Evolutionary conservation across 2,888 invertebrate genomes (phyloP).

Genomic region (Drosophila anceps): DNA sequence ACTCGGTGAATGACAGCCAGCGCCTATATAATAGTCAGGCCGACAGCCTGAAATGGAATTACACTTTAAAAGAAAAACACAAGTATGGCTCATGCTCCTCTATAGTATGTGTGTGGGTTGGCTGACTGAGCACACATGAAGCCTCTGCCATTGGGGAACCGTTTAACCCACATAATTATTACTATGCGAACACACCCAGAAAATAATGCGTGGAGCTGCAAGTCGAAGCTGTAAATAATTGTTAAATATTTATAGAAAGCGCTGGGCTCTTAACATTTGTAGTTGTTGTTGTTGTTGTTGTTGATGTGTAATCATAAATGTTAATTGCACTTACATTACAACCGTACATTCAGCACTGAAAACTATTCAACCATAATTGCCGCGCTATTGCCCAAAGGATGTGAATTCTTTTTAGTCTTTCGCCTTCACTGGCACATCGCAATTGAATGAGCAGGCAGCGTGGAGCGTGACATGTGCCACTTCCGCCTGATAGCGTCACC

Average conservation of each 20-base stretch:
- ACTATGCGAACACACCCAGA: slow-evolving; percentile 48
- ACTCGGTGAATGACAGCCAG: slow-evolving; percentile 41
- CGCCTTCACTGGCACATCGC: slow-evolving; percentile 47
- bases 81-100: slow-evolving; percentile 13
- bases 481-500: slow-evolving; percentile 78
- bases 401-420: slow-evolving; percentile 56
- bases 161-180: slow-evolving; percentile 79
- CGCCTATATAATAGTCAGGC: slow-evolving; percentile 33
- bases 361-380: slow-evolving; percentile 72
- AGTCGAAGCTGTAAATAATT: slow-evolving; percentile 66
- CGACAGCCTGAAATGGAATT: slow-evolving; percentile 40
- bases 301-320: slow-evolving; percentile 59
- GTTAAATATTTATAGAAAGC: slow-evolving; percentile 66
- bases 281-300: slow-evolving; percentile 9
- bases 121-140: slow-evolving; percentile 51
- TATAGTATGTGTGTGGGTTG: slow-evolving; percentile 11
- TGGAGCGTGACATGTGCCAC: slow-evolving; percentile 79
- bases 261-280: slow-evolving; percentile 4
- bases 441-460: slow-evolving; percentile 64
- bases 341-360: slow-evolving; percentile 27
- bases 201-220: slow-evolving; percentile 67
- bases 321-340: slow-evolving; percentile 67
- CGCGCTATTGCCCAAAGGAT: slow-evolving; percentile 56
- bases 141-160: slow-evolving; percentile 54
- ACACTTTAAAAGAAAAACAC: slow-evolving; percentile 59